These are phyloP conservation scores for Camelus dromedarius DNA, from an alignment of 2,113 vertebrate genomes.

Conservation along the genomic window DNA sequence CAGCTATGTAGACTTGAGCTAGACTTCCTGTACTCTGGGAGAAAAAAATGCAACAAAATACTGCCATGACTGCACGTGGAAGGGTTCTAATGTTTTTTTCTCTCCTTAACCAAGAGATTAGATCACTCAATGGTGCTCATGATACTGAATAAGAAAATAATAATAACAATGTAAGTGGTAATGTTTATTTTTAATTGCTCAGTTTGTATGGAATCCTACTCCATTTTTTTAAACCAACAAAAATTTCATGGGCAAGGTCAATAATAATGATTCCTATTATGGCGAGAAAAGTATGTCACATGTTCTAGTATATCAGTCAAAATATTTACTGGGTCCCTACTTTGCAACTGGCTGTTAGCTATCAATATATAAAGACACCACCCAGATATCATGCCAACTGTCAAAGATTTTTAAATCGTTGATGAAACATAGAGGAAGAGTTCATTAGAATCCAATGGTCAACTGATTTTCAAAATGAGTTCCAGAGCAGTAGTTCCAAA, in stretches of 20 bases:
- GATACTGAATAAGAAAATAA: not conserved
- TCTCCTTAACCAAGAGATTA: not conserved
- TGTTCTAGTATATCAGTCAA: slow-evolving; percentile 26
- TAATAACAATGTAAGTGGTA: not conserved
- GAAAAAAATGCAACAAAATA: not conserved
- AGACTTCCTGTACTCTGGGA: not conserved
- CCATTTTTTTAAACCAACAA: not conserved
- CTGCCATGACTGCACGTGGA: not conserved
- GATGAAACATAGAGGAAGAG: not conserved
- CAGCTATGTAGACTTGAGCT: not conserved
- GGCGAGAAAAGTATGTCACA: not conserved
- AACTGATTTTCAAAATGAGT: slow-evolving; percentile 15
- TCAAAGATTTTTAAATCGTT: slow-evolving; percentile 7
- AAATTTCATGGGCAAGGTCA: not conserved
- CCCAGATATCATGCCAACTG: not conserved
- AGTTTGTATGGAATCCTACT: not conserved
- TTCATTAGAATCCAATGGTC: not conserved
- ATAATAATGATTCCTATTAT: not conserved
- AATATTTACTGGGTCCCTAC: not conserved
- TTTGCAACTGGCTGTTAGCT: not conserved
- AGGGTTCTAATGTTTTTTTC: not conserved
- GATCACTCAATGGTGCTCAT: not conserved
- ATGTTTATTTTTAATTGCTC: not conserved
- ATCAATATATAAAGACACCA: not conserved
- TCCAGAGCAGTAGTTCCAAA: not conserved